Percentiles rank a stretch among this genome's conserved stretches.
phyloP scores from a whole-genome alignment of 2,113 vertebrate species.

The pig (Sus scrofa) region DNA sequence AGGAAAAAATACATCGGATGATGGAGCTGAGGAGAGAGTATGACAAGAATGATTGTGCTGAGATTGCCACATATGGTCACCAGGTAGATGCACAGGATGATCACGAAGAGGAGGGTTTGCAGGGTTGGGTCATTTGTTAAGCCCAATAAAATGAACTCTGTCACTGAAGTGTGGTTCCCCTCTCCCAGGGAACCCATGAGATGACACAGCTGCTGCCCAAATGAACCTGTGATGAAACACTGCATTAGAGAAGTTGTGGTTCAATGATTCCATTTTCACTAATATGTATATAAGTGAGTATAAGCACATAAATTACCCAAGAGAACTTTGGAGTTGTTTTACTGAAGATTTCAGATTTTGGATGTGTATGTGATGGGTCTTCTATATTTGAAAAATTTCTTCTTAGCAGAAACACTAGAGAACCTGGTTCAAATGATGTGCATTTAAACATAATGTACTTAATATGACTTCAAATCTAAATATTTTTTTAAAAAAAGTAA shows the following conservation, averaged over 20 bases:
- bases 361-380: neutral
- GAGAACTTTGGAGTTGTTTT: neutral
- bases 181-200: neutral
- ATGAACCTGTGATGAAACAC: neutral
- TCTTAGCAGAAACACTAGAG: neutral
- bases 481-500: neutral
- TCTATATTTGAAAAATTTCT: slow-evolving; percentile 18
- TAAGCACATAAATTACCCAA: neutral
- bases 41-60: slow-evolving; percentile 44
- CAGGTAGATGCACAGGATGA: slow-evolving; percentile 22
- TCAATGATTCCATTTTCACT: neutral
- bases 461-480: neutral
- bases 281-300: neutral
- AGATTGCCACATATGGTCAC: neutral
- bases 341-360: neutral
- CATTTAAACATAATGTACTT: no score
- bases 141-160: slow-evolving; percentile 50
- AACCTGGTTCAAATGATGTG: neutral
- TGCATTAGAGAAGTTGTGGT: neutral
- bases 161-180: neutral
- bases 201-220: neutral
- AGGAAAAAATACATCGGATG: slow-evolving; percentile 60
- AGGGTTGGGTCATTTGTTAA: slow-evolving; percentile 22
- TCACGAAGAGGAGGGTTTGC: neutral
- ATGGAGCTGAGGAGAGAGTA: slow-evolving; percentile 45